phyloP scores from a whole-genome alignment of 2,888 invertebrate genomes.

The Ptycholaimellus sp. region DNA sequence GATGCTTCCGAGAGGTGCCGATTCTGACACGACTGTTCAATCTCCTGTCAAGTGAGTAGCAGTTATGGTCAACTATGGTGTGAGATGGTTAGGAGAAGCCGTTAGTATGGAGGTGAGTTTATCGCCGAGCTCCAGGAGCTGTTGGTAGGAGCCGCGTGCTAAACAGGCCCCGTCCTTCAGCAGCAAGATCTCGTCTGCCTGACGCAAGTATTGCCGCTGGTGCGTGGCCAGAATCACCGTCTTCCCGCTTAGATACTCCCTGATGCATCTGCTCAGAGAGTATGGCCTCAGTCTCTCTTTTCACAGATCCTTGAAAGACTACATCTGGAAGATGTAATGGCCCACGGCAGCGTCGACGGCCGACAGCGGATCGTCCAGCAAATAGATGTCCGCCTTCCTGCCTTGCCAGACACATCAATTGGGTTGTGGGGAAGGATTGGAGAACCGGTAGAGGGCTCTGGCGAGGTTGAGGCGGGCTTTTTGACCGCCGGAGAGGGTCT shows the following conservation, averaged over 20 bases:
- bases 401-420: constrained; percentile 36
- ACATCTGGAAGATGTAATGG: constrained; percentile 59
- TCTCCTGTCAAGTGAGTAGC: too few relatives aligned
- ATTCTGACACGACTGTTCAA: too few relatives aligned
- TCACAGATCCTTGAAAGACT: constrained; percentile 1
- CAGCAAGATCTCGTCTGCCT: constrained; percentile 28
- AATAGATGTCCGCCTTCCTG: constrained; percentile 52
- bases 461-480: constrained; percentile 53
- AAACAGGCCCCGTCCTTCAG: constrained; percentile 26
- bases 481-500: constrained; percentile 70
- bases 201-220: constrained; percentile 43
- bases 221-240: constrained; percentile 50
- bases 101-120: too few relatives aligned
- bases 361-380: constrained; percentile 66
- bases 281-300: too few relatives aligned
- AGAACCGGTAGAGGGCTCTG: constrained; percentile 19
- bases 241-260: constrained; percentile 36
- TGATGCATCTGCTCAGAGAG: constrained; percentile 34
- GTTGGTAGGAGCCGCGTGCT: constrained; percentile 23
- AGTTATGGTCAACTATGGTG: too few relatives aligned
- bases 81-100: too few relatives aligned
- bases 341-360: constrained; percentile 81
- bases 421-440: neutral
- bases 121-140: constrained; percentile 21
- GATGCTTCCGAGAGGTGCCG: too few relatives aligned